Percentiles rank a stretch among this genome's conserved stretches.
phyloP scores from a whole-genome alignment of 2,888 invertebrate genomes.

The Sphinx pinastri region DNA sequence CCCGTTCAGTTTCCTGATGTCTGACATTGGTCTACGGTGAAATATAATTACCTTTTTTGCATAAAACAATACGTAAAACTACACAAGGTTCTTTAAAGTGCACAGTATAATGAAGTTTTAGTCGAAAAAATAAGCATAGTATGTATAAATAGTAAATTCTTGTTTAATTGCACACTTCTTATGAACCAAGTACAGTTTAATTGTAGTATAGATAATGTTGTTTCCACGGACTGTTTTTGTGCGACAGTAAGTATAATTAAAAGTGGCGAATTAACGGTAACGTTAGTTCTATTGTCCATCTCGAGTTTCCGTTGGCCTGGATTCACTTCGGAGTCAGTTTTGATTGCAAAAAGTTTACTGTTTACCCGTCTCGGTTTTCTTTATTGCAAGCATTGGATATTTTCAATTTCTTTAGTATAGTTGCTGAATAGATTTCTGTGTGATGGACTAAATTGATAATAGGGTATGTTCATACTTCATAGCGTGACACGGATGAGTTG shows the following conservation, averaged over 20 bases:
- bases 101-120: too few relatives aligned
- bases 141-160: too few relatives aligned
- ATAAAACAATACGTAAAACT: background rate
- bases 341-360: constrained; percentile 22
- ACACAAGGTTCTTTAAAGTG: too few relatives aligned
- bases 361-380: constrained; percentile 11
- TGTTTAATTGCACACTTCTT: background rate
- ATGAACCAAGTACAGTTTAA: background rate
- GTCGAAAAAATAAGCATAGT: too few relatives aligned
- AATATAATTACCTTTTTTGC: background rate
- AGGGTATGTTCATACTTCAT: background rate
- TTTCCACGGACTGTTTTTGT: constrained; percentile 5
- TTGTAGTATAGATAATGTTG: background rate
- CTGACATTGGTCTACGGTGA: too few relatives aligned
- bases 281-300: constrained; percentile 23
- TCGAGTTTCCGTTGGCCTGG: constrained; percentile 20
- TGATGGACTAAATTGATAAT: background rate
- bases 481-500: background rate
- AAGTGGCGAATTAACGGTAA: constrained; percentile 26
- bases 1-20: too few relatives aligned
- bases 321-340: constrained; percentile 12
- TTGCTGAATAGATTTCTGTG: background rate
- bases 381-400: background rate
- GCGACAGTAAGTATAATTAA: constrained; percentile 9
- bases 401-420: background rate